phyloP scores from a whole-genome alignment of 2,797 vertebrate species.

The Peromyscus nudipes region DNA sequence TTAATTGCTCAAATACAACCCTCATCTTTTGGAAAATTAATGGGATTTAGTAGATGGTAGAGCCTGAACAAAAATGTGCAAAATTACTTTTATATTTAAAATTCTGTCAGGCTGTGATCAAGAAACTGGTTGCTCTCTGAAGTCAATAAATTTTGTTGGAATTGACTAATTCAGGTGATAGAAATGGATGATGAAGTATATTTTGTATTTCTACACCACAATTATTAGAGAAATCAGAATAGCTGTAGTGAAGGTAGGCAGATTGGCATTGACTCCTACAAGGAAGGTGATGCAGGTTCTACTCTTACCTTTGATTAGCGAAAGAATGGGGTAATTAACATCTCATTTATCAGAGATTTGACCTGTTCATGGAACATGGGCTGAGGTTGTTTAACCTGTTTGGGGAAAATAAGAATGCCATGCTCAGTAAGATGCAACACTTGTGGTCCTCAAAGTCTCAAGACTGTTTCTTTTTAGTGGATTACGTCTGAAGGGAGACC shows the following conservation, averaged over 20 bases:
- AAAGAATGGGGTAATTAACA: background rate
- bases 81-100: background rate
- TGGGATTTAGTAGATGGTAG: background rate
- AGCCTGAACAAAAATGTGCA: background rate
- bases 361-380: background rate
- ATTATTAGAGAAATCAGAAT: background rate
- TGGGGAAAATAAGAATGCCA: background rate
- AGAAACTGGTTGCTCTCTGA: background rate
- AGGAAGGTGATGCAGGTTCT: background rate
- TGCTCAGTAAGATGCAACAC: background rate
- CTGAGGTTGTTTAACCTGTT: background rate
- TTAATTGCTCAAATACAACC: background rate
- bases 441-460: background rate
- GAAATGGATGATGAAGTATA: background rate
- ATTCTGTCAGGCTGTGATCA: background rate
- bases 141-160: background rate
- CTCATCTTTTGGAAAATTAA: background rate
- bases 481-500: background rate
- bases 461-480: background rate
- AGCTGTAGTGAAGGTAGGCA: rapidly evolving
- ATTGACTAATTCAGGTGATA: background rate
- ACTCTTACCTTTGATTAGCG: background rate
- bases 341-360: background rate
- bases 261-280: rapidly evolving
- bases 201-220: background rate